Percentiles rank a stretch among this genome's conserved stretches.
Conservation (phyloP, 2,888 invertebrate genomes). For the Drosophila nr. perissopoda region DNA sequence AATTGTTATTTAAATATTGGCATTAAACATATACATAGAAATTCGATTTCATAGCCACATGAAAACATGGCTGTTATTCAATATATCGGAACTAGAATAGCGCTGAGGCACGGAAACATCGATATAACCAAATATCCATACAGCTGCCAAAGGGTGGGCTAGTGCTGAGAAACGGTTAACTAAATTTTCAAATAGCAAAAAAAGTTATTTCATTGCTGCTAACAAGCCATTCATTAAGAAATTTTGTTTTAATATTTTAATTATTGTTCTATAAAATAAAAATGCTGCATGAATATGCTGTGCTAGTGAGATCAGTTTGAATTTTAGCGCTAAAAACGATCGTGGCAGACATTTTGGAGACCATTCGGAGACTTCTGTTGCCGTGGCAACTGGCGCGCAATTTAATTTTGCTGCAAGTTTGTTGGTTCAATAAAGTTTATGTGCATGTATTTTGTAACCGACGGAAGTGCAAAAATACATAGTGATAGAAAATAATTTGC, state of each 20-base stretch:
- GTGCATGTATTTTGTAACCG: constrained; percentile 36
- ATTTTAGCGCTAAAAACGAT: constrained; percentile 28
- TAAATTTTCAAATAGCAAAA: background rate
- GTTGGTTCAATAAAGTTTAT: constrained; percentile 58
- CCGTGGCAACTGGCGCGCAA: constrained; percentile 27
- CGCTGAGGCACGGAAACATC: background rate
- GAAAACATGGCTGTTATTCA: background rate
- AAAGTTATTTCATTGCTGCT: background rate
- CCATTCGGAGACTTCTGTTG: constrained; percentile 14
- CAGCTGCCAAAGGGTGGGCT: too few species aligned
- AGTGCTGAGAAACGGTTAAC: constrained; percentile 8
- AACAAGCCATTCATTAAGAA: background rate
- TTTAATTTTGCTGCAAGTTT: constrained; percentile 26
- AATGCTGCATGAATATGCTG: background rate
- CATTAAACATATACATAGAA: background rate
- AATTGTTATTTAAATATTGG: background rate
- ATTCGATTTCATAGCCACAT: background rate
- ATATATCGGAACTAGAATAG: background rate
- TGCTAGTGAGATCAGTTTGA: constrained; percentile 2
- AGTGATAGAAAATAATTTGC: constrained; percentile 16
- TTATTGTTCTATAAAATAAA: fast-evolving
- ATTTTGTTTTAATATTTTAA: background rate
- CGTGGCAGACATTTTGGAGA: constrained; percentile 2
- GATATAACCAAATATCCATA: constrained; percentile 9
- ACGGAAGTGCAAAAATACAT: constrained; percentile 17